Conservation (phyloP, 1,140 invertebrate genomes). For the Pararge aegeria region DNA sequence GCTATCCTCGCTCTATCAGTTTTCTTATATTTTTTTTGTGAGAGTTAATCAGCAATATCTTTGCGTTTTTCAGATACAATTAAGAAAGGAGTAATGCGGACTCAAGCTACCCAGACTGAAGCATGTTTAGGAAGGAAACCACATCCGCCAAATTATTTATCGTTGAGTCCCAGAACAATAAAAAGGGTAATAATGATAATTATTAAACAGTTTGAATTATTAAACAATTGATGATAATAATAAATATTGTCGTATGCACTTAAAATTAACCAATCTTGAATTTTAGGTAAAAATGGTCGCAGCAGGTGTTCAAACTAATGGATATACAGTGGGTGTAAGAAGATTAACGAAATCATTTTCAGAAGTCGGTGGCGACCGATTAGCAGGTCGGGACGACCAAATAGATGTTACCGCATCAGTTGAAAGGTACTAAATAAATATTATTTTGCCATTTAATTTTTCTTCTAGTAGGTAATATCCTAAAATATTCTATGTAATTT, state of each 20-base stretch:
- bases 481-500: not conserved
- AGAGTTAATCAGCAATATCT: no score
- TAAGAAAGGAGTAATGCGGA: conserved; percentile 92
- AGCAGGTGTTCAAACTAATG: conserved; percentile 93
- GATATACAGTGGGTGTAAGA: conserved; percentile 82
- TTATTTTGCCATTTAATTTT: not conserved
- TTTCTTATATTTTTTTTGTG: no score
- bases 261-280: no score
- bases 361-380: conserved; percentile 83
- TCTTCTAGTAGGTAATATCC: not conserved
- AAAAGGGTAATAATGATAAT: conserved; percentile 79
- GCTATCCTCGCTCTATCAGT: no score
- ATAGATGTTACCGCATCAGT: conserved; percentile 53
- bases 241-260: no score
- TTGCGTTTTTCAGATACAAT: conserved; percentile 86
- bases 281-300: conserved; percentile 91
- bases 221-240: no score
- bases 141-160: conserved; percentile 85
- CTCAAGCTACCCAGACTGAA: conserved; percentile 96
- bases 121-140: conserved; percentile 84
- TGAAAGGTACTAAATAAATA: conserved; percentile 50
- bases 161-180: conserved; percentile 87
- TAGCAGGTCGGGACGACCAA: conserved; percentile 53
- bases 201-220: not conserved
- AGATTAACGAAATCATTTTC: conserved; percentile 92